phyloP scores from a whole-genome alignment of 2,797 vertebrate genomes.

The Catostomus latipinnis region DNA sequence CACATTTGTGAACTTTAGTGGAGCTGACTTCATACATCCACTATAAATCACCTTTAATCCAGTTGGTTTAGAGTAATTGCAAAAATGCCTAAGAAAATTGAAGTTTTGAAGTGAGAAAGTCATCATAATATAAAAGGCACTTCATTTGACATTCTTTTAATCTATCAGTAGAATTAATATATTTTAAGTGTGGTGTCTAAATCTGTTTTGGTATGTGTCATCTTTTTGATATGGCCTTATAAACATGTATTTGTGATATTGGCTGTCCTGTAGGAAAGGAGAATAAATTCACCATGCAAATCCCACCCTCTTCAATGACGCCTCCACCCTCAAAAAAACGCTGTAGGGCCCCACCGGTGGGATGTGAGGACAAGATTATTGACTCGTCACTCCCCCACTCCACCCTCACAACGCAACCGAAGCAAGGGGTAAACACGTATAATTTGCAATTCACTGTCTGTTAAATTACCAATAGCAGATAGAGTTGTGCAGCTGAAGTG shows the following conservation, averaged over 20 bases:
- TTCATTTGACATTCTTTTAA: too few species aligned
- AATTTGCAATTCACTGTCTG: neutral
- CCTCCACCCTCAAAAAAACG: conserved; percentile 71
- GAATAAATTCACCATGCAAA: conserved; percentile 58
- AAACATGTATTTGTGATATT: conserved; percentile 16
- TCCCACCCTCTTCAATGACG: conserved; percentile 45
- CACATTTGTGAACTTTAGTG: too few species aligned
- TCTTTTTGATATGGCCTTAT: neutral
- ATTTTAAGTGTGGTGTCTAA: too few species aligned
- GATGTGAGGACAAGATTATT: conserved; percentile 71
- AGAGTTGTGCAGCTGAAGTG: neutral
- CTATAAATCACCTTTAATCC: too few species aligned
- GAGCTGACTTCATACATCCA: too few species aligned
- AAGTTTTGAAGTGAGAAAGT: too few species aligned
- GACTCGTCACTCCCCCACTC: conserved; percentile 59
- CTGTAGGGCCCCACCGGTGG: conserved; percentile 55
- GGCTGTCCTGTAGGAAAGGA: conserved; percentile 66
- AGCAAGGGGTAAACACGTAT: conserved; percentile 65
- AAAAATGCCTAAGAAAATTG: too few species aligned
- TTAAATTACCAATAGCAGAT: neutral
- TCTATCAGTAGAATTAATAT: too few species aligned
- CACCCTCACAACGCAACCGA: conserved; percentile 44
- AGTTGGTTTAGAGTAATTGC: too few species aligned
- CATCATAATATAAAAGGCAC: too few species aligned
- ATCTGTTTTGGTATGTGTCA: neutral